phyloP scores from a whole-genome alignment of 2,113 vertebrate genomes.

The Eolophus roseicapilla region DNA sequence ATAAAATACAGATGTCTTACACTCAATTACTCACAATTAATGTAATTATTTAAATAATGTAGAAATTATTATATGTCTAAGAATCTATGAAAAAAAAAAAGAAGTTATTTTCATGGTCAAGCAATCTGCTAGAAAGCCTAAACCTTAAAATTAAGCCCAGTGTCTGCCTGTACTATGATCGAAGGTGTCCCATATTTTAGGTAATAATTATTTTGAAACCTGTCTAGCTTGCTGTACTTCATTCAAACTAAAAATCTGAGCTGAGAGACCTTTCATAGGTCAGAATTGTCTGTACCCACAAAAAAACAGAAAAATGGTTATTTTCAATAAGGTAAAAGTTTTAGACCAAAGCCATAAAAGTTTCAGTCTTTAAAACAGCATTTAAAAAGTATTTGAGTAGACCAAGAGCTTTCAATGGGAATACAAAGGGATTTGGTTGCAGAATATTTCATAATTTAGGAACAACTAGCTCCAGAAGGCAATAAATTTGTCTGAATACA shows the following conservation, averaged over 20 bases:
- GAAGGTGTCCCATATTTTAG: not conserved
- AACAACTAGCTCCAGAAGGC: not conserved
- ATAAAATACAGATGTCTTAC: not conserved
- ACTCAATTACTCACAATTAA: not conserved
- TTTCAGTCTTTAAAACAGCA: not conserved
- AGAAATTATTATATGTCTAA: not conserved
- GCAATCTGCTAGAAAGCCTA: not conserved
- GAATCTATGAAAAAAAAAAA: not conserved
- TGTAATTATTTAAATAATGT: not conserved
- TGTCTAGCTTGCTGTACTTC: not conserved
- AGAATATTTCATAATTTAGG: not conserved
- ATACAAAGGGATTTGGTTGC: not conserved
- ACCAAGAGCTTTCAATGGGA: not conserved
- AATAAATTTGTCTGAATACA: not conserved
- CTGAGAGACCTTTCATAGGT: not conserved
- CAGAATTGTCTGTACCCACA: not conserved
- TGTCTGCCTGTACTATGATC: not conserved
- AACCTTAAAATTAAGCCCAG: not conserved
- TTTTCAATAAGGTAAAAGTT: not conserved
- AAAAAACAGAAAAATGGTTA: not conserved
- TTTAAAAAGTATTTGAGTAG: not conserved
- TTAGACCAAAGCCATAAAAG: not conserved
- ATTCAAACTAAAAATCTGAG: not conserved
- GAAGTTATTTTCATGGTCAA: not conserved
- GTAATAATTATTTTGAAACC: not conserved